Evolutionary conservation across 2,888 invertebrate genomes (phyloP), one percentile per base, ranked within the genome.

Genomic region (Erannis defoliaria): DNA sequence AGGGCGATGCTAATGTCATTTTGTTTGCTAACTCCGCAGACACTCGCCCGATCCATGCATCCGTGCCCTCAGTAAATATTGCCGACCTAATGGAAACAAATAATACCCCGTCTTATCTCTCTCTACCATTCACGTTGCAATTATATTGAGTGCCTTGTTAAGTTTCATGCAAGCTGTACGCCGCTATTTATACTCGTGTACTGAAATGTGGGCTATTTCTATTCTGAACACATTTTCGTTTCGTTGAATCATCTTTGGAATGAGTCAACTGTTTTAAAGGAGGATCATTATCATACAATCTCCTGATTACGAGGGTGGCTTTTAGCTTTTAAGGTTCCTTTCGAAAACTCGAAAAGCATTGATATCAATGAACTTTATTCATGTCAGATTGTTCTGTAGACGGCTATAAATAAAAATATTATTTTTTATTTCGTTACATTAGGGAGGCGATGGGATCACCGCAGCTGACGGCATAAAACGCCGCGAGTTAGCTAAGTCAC

Each of bases 381-480:
- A 55, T 66, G 71, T 66, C 68, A 79, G 75, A 75, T 75, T 76
- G 71, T 77, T 73, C 71, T 70, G 72, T 68, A 66, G 67, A 73
- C 73, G 77, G 76, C 79, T 80, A 83, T 84, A 82, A 81, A 83
- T 82, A 82, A 84, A 83, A 84, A 84, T 85, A 82, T 82, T 82
- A 81, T 85, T 87, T 87, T 88, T 89, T 88, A 85, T 89, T 86
- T 81, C 74, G 76, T 82, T 79, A 83, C 88, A 87, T 88, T 85
- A 84, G 80, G 80, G 79, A 85, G 77, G 85, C 88, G 88, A 77
- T 89, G 90, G 86, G 88, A 90, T 81, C 86, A 85, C 80, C 85
- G 78, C 91, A 90, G 91, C 90, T 90, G 91, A 82, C 88, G 86
- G 81, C 82, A 77, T 77, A 76, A 86, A 86, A 80, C 80, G 85